Base-by-base conservation (phyloP, 2,888 invertebrate genomes). In the Julus scandinavius region DNA sequence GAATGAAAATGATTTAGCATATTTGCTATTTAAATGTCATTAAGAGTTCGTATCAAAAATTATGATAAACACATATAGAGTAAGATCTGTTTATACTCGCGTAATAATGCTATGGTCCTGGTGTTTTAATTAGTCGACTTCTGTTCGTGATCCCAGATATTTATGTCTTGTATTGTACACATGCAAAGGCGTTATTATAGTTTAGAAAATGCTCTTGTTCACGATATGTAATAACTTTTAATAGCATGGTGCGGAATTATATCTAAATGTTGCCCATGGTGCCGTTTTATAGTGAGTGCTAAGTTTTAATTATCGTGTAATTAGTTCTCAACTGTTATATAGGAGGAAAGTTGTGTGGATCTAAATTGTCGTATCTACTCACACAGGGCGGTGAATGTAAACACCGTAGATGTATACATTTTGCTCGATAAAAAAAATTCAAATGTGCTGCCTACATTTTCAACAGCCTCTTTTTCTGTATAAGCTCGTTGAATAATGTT, bases 241-340 rank as follows among this genome's bases (percentile, higher is more conserved):
- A 80, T 80, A 80, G 80, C 80, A 80, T 80, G 38, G 80, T 20
- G 80, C 80, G 80, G 38, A 80, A 80, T 80, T 80, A 38, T 80
- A 80, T 80, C 38, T 38, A 80, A 80, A 80, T 80, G 80, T 80
- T 29, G 20, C 80, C 80, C 80, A 20, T 38, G 80, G 80, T 80
- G 80, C 80, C 80, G 38, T 80, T 80, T 80, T 80, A 80, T 80
- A 80, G 80, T 80, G 38, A 80, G 80, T 80, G 80, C 80, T 80
- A 80, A 80, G 80, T 80, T 80, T 80, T 80, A 80, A 80, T 80
- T 80, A 80, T 80, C 38, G 80, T 38, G 38, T 80, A 80, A 80
- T 80, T 80, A 80, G 80, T 38, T 80, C 20, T 20, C 38, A 80
- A 80, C 38, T 80, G 80, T 80, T 80, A 80, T 80, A 80, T 9